Evolutionary conservation across 2,888 invertebrate species (phyloP), one percentile per base, ranked within the genome.

Genomic region (Smittia aterrima): DNA sequence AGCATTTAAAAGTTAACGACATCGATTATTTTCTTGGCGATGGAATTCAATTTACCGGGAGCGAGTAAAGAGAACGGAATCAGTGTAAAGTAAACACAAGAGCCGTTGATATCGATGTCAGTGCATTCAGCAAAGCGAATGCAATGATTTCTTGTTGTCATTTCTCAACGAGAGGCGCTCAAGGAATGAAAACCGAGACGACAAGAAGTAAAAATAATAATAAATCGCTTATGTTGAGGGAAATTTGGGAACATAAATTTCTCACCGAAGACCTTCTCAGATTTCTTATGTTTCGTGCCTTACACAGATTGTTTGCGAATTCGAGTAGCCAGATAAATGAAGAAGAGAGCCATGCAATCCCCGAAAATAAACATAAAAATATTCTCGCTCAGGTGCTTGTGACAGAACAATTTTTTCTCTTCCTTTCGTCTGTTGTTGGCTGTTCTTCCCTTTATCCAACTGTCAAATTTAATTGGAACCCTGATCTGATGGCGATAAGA

Each of bases 401-500:
- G 66, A 74, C 66, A 66, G 74, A 40, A 66, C 64, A 66, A 74
- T 74, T 74, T 74, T 66, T 75, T 64, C 64, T 72, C 38, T 75
- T n/a, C n/a, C 47, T 47, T 2, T 47, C n/a, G 11, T 47, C 11
- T 47, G 47, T 47, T 47, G 47, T 47, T 47, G 32, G 58, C 58
- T 58, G n/a, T n/a, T 58, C n/a, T 58, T 58, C 22, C 22, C 58
- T 58, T 75, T 71, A 74, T 74, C 74, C 75, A 75, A 68, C 74
- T 75, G 75, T 75, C 75, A 75, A 64, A 75, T 75, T 75, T 75
- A 75, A 75, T 75, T 75, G 75, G 75, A 68, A 70, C 68, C 67
- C 72, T 64, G 75, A 75, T 75, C 75, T 32, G 38, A 74, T 64
- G 18, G 66, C 64, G 74, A 74, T 74, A 74, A 74, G 66, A 72